phyloP scores from a whole-genome alignment of 2,888 invertebrate species.

The Buathra laborator region DNA sequence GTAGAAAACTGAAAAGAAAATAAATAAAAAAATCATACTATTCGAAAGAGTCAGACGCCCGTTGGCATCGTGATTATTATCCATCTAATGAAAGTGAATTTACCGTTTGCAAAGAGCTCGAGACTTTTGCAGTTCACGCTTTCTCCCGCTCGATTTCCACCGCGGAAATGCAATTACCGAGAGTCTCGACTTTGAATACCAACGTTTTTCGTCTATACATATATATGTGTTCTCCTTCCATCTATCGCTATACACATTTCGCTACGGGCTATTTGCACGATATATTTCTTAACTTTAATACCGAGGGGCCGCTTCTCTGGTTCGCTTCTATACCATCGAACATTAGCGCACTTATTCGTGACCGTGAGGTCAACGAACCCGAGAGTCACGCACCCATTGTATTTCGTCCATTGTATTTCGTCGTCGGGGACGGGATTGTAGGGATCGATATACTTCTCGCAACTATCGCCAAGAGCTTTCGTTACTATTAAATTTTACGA shows the following conservation, averaged over 20 bases:
- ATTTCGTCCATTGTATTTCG: neutral
- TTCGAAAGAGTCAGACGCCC: slow-evolving; percentile 38
- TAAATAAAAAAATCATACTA: neutral
- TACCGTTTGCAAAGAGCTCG: slow-evolving; percentile 64
- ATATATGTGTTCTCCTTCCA: neutral
- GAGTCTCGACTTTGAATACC: slow-evolving; percentile 69
- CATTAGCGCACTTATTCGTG: slow-evolving; percentile 41
- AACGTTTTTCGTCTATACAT: slow-evolving; percentile 39
- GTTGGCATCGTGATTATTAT: slow-evolving; percentile 49
- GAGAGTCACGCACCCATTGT: slow-evolving; percentile 56
- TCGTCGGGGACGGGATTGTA: no score
- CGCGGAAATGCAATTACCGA: slow-evolving; percentile 74
- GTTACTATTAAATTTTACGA: slow-evolving; percentile 25
- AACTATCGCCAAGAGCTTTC: slow-evolving; percentile 40
- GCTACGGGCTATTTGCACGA: slow-evolving; percentile 52
- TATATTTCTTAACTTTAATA: slow-evolving; percentile 30
- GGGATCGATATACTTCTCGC: slow-evolving; percentile 58
- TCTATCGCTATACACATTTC: slow-evolving; percentile 29
- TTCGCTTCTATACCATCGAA: slow-evolving; percentile 24
- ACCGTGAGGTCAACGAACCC: slow-evolving; percentile 54
- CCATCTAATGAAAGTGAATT: slow-evolving; percentile 77
- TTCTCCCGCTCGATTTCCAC: slow-evolving; percentile 80
- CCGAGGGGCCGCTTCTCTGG: neutral
- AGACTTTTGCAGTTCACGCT: slow-evolving; percentile 77
- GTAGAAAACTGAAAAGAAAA: neutral